Evolutionary conservation across 2,797 vertebrate genomes (phyloP).

Genomic region (Potorous gilbertii): DNA sequence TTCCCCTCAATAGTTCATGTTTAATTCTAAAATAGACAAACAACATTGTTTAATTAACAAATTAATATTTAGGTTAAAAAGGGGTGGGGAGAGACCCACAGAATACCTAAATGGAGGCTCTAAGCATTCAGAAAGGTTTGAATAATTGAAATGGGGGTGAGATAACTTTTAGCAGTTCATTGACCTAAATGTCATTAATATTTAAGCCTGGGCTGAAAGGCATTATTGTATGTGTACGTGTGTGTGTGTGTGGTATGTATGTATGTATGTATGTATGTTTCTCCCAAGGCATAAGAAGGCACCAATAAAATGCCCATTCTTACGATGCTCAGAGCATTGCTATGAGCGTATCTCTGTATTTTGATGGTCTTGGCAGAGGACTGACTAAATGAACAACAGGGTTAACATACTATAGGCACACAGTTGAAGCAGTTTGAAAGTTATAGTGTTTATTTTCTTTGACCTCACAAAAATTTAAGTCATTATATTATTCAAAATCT

Average conservation of each 20-base stretch:
- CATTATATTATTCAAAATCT: constrained; percentile 20
- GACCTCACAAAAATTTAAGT: constrained; percentile 20
- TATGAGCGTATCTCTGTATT: constrained; percentile 10
- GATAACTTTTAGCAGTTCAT: constrained; percentile 36
- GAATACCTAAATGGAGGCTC: neutral
- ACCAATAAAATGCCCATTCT: constrained; percentile 41
- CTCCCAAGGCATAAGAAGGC: constrained; percentile 44
- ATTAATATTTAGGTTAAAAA: constrained; percentile 22
- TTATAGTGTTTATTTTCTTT: constrained; percentile 18
- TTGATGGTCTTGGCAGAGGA: neutral
- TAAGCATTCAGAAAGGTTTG: constrained; percentile 12
- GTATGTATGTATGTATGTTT: neutral
- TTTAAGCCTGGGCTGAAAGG: constrained; percentile 20
- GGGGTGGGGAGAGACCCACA: neutral
- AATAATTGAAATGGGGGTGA: constrained; percentile 52
- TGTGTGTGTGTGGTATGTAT: no score
- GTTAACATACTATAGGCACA: constrained; percentile 6
- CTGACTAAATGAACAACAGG: constrained; percentile 29
- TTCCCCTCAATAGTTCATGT: constrained; percentile 39
- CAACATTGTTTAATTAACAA: constrained; percentile 55
- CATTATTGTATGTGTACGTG: neutral
- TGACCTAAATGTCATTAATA: constrained; percentile 59
- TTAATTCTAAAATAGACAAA: constrained; percentile 49
- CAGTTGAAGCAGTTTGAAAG: constrained; percentile 20
- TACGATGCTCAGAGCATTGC: constrained; percentile 26